Evolutionary conservation across 2,888 invertebrate genomes (phyloP).

Genomic region (Plebejus melissa): DNA sequence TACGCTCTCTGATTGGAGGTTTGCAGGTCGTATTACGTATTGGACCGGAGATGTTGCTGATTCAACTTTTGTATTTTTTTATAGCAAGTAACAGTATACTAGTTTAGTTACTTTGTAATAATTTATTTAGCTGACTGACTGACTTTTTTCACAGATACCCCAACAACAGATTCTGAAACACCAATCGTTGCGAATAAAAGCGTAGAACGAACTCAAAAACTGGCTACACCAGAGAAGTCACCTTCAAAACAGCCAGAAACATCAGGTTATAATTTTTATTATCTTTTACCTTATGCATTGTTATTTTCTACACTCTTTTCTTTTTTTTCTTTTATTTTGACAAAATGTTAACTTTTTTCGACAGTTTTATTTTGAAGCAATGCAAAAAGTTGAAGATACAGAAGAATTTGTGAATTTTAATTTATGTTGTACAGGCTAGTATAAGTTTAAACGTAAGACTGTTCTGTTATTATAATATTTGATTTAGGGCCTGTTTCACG

Average conservation of each 20-base stretch:
- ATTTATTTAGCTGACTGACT: too few relatives aligned
- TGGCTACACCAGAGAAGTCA: slow-evolving; percentile 62
- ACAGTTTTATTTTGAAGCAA: slow-evolving; percentile 1
- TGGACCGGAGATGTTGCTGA: too few relatives aligned
- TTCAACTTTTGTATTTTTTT: too few relatives aligned
- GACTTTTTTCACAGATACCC: slow-evolving; percentile 49
- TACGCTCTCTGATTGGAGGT: too few relatives aligned
- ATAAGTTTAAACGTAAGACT: background rate
- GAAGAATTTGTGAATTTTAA: background rate
- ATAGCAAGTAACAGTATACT: too few relatives aligned
- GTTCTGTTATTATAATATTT: background rate
- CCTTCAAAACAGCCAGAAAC: slow-evolving; percentile 54
- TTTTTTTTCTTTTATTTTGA: background rate
- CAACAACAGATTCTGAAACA: slow-evolving; percentile 66
- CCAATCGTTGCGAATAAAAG: slow-evolving; percentile 46
- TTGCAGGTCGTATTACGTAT: too few relatives aligned
- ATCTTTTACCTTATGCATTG: background rate
- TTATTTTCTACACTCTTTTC: background rate
- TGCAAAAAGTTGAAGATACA: background rate
- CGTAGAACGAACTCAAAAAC: slow-evolving; percentile 59
- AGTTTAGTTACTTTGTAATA: too few relatives aligned
- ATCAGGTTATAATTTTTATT: slow-evolving; percentile 28
- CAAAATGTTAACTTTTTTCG: background rate
- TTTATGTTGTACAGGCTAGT: background rate
- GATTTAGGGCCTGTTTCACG: background rate